Evolutionary conservation across 2,113 vertebrate genomes (phyloP).

Genomic region (Drymodes brunneopygia): DNA sequence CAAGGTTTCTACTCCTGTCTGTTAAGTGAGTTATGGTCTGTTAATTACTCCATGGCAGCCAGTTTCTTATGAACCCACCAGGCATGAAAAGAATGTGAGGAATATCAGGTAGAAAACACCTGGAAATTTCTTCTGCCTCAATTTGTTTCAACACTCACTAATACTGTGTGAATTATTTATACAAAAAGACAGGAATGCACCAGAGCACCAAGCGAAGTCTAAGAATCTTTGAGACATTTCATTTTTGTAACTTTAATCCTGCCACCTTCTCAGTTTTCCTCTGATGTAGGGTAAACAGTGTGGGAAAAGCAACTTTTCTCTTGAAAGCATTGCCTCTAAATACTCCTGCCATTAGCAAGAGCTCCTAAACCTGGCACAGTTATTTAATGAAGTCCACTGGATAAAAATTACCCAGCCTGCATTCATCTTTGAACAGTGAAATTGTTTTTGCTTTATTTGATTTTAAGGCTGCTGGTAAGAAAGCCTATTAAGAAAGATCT

Average conservation of each 20-base stretch:
- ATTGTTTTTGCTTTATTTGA: not conserved
- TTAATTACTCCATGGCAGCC: conserved; percentile 16
- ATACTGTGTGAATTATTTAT: not conserved
- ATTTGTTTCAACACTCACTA: conserved; percentile 21
- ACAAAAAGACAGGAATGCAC: not conserved
- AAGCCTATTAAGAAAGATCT: conserved; percentile 36
- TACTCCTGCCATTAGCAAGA: not conserved
- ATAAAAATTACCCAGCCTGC: not conserved
- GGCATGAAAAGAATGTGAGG: conserved; percentile 29
- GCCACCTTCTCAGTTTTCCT: not conserved
- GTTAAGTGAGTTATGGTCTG: conserved; percentile 1
- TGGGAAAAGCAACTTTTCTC: not conserved
- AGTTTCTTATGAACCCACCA: not conserved
- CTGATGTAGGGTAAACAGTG: not conserved
- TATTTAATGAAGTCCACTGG: not conserved
- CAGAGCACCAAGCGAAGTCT: not conserved
- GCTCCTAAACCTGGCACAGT: not conserved
- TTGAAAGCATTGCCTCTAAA: not conserved
- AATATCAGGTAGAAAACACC: conserved; percentile 39
- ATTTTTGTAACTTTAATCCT: not conserved
- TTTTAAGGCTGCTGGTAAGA: not conserved
- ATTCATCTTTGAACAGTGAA: not conserved
- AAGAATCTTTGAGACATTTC: not conserved
- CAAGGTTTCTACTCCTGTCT: not conserved
- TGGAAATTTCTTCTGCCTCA: not conserved